Evolutionary conservation across 1,140 invertebrate genomes (phyloP), one percentile per base, ranked within the genome.

Genomic region (Lasioglossum baleicum): DNA sequence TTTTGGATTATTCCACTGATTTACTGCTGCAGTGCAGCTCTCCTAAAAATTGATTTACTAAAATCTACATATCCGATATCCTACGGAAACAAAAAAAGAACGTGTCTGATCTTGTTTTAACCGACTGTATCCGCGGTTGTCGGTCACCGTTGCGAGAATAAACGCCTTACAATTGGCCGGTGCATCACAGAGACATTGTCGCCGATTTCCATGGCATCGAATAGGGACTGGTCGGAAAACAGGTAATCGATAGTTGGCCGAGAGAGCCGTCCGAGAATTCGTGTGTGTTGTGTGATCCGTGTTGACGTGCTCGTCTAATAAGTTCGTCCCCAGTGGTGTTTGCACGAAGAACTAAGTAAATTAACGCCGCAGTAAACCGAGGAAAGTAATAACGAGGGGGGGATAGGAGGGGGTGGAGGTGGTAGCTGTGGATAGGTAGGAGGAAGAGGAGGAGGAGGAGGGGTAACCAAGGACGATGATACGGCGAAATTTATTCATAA

Each of bases 401-500:
- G 20, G 51, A 2, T 20, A 1, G 4, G 2, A n/a, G 51, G 20
- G 13, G n/a, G 7, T n/a, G 48, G 8, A 15, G 26, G 11, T 2
- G 6, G 7, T 51, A 6, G 31, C 17, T 4, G 42, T n/a, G 15
- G 42, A 11, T 11, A 22, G 20, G n/a, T 7, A 13, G 22, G n/a
- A 44, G 13, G 35, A 13, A 5, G 56, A 15, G n/a, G n/a, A 13
- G 22, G n/a, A 44, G 13, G 35, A 13, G 7, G 56, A 15, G 11
- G 26, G 13, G 66, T n/a, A 26, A 26, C 42, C 76, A 84, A 69
- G 73, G 73, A 80, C 82, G 87, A 84, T 87, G 82, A 87, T 87
- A 81, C 80, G 80, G 75, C 70, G 76, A 88, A 88, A 88, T 88
- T 86, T 88, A 88, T 88, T 87, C 87, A 88, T 88, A 88, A 88